A percentile compares a stretch with the other conserved stretches of the same genome.
These are phyloP conservation scores for Cladopsammia gracilis DNA, from an alignment of 64 coral and sea anemone species.

Conservation along the genomic window DNA sequence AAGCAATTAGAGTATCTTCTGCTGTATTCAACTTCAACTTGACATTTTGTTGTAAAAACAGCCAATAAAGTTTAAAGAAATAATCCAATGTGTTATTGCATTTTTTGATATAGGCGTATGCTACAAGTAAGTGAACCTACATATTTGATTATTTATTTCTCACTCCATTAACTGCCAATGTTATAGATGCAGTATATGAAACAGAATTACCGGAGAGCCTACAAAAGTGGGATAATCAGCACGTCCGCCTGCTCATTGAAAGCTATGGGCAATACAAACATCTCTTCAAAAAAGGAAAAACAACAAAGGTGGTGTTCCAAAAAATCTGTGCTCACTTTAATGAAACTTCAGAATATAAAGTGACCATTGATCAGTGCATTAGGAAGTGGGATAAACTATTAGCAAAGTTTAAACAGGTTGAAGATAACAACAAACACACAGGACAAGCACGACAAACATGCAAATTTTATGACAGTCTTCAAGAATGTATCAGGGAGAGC, in stretches of 20 bases:
- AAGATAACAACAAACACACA: not conserved
- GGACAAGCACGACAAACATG: constrained; percentile 13
- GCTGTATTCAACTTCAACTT: too few relatives aligned
- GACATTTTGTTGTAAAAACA: too few relatives aligned
- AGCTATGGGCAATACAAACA: not conserved
- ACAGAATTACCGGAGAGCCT: not conserved
- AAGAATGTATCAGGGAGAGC: constrained; percentile 12
- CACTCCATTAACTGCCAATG: too few relatives aligned
- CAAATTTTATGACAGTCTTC: constrained; percentile 22
- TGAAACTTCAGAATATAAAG: constrained; percentile 10
- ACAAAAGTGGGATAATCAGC: not conserved
- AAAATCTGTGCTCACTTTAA: constrained; percentile 9
- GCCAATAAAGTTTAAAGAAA: too few relatives aligned
- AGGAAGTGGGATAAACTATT: constrained; percentile 10
- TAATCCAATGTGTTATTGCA: too few relatives aligned
- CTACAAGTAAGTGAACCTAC: too few relatives aligned
- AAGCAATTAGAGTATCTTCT: too few relatives aligned
- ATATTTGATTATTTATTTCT: too few relatives aligned
- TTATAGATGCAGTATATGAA: too few relatives aligned
- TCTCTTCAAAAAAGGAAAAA: not conserved
- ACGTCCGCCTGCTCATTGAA: not conserved
- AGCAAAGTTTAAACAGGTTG: not conserved
- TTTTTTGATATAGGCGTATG: too few relatives aligned
- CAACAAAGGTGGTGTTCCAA: not conserved
- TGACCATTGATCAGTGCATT: not conserved